phyloP scores from a whole-genome alignment of 2,888 invertebrate genomes.

The Autographa pulchrina region DNA sequence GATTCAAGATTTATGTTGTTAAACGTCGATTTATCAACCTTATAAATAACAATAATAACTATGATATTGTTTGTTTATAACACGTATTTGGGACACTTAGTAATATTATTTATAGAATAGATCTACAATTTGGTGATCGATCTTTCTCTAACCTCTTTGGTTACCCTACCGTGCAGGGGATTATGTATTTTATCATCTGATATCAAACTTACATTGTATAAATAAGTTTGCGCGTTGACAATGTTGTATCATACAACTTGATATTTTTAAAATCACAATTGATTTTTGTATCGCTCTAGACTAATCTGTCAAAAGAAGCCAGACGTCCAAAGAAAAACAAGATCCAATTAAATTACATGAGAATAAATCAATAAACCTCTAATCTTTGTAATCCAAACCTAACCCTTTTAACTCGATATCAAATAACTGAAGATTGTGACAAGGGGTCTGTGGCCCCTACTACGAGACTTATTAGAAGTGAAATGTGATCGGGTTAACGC shows the following conservation, averaged over 20 bases:
- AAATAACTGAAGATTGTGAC: slow-evolving; percentile 34
- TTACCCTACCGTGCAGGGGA: slow-evolving; percentile 13
- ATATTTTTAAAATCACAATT: slow-evolving; percentile 20
- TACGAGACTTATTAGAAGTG: slow-evolving; percentile 50
- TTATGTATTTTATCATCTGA: background rate
- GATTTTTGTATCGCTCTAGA: slow-evolving; percentile 26
- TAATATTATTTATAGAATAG: slow-evolving; percentile 27
- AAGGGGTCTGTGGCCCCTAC: slow-evolving; percentile 10
- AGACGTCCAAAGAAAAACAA: slow-evolving; percentile 28
- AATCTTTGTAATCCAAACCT: slow-evolving; percentile 45
- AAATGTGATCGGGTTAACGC: slow-evolving; percentile 77
- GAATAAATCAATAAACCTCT: slow-evolving; percentile 43
- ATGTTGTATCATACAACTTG: background rate
- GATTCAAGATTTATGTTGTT: slow-evolving; percentile 37
- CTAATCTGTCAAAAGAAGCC: slow-evolving; percentile 20
- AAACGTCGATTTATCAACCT: slow-evolving; percentile 9
- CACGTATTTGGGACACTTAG: slow-evolving; percentile 41
- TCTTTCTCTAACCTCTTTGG: slow-evolving; percentile 6
- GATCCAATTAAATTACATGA: slow-evolving; percentile 28
- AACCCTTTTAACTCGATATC: slow-evolving; percentile 29
- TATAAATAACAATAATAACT: slow-evolving; percentile 24
- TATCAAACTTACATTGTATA: background rate
- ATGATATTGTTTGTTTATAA: slow-evolving; percentile 43
- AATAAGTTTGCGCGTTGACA: background rate
- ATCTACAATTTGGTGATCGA: slow-evolving; percentile 19